Conservation (phyloP, 2,113 vertebrate genomes). For the Ariopsis seemanni region DNA sequence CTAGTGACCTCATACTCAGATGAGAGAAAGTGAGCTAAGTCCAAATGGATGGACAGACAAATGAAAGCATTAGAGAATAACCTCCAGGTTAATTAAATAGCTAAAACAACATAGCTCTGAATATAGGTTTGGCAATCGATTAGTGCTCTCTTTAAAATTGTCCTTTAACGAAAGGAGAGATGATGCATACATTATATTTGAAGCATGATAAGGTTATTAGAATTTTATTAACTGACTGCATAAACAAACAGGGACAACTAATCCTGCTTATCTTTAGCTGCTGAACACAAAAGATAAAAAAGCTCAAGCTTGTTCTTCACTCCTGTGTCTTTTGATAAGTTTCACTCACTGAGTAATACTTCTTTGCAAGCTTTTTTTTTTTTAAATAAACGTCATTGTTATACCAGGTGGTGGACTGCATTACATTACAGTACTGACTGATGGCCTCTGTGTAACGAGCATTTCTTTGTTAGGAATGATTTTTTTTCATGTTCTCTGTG, state of each 20-base stretch:
- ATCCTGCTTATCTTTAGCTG: constrained; percentile 17
- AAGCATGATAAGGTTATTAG: constrained; percentile 1
- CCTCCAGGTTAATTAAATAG: constrained; percentile 46
- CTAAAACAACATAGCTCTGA: constrained; percentile 42
- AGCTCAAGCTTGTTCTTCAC: not conserved
- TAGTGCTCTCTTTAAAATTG: constrained; percentile 27
- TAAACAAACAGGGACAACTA: constrained; percentile 16
- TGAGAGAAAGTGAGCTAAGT: too few relatives aligned
- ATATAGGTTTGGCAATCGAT: constrained; percentile 54
- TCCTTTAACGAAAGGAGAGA: constrained; percentile 16
- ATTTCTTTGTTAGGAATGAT: not conserved
- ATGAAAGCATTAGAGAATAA: constrained; percentile 24
- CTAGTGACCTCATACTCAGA: not conserved
- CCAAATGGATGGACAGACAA: constrained; percentile 38
- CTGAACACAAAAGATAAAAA: not conserved
- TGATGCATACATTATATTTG: not conserved
- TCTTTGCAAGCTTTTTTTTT: not conserved
- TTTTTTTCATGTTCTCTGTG: not conserved
- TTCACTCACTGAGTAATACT: constrained; percentile 7
- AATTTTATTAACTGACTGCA: not conserved
- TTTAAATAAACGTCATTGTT: not conserved
- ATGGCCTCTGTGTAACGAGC: not conserved
- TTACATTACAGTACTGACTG: not conserved
- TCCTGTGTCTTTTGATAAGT: not conserved
- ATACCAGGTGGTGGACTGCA: not conserved